These are phyloP conservation scores for Clarias laeviceps DNA, from an alignment of 2,797 vertebrate species.

Conservation along the genomic window DNA sequence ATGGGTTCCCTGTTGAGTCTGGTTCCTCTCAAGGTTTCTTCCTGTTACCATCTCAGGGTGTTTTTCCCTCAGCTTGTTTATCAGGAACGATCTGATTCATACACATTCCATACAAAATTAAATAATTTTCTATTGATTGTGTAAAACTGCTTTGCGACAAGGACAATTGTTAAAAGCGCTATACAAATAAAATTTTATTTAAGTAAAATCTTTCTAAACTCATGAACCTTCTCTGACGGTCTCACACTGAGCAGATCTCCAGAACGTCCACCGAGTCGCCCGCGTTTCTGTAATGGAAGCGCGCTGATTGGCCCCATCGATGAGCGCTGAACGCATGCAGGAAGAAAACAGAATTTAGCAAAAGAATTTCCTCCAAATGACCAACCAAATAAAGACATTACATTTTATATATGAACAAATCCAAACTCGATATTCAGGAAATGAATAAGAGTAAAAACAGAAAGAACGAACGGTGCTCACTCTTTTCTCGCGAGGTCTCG, in stretches of 20 bases:
- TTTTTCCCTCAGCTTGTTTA: too few species aligned
- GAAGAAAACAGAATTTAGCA: background rate
- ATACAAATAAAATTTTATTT: too few species aligned
- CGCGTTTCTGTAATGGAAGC: slow-evolving; percentile 61
- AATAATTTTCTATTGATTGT: too few species aligned
- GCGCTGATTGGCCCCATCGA: slow-evolving; percentile 72
- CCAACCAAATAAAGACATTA: background rate
- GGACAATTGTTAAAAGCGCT: too few species aligned
- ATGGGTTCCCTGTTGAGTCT: too few species aligned
- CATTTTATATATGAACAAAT: background rate
- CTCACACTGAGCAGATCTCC: slow-evolving; percentile 63
- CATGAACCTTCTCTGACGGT: slow-evolving; percentile 70
- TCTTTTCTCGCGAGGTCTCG: slow-evolving; percentile 76
- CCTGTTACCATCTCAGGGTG: too few species aligned
- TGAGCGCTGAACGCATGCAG: slow-evolving; percentile 65
- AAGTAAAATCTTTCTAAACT: background rate
- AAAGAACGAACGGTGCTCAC: slow-evolving; percentile 59
- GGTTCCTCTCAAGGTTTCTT: too few species aligned
- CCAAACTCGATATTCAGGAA: background rate
- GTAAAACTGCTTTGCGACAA: too few species aligned
- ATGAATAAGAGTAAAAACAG: background rate
- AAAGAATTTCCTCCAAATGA: background rate
- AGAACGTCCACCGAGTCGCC: slow-evolving; percentile 60
- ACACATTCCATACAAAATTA: too few species aligned
- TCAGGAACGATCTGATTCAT: too few species aligned